Evolutionary conservation across 2,797 vertebrate genomes (phyloP), one percentile per base, ranked within the genome.

Genomic region (Lates japonicus): DNA sequence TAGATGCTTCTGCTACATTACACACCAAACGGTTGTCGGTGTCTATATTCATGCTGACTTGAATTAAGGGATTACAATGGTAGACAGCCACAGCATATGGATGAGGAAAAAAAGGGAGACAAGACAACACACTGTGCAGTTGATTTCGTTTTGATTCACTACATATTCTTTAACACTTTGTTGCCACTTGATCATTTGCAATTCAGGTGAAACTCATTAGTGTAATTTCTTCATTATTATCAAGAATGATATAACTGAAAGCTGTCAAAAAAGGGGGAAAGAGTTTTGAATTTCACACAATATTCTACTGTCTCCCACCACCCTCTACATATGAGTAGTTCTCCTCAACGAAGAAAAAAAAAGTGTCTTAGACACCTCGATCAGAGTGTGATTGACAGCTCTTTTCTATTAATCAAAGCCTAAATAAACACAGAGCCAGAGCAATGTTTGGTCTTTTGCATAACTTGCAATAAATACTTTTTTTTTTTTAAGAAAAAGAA

Each of bases 1-100:
- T 41, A 81, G 77, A 88, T 63, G 87, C 87, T 91, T 93, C 91
- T 91, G 91, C 89, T 92, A 89, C 87, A 93, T 93, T 93, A 90
- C 65, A 85, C 93, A 88, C 83, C 90, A 90, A 90, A 89, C 25
- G 76, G 63, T 81, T 82, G 86, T 82, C 79, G 85, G 71, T 81
- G 81, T 84, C 84, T 83, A 74, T 74, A 85, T 82, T 90, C 87
- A 82, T 72, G 81, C 80, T 78, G 83, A 77, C 63, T 86, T 84
- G 57, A 90, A 87, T 60, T 58, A 70, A 81, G 62, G 78, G 82
- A 86, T 88, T 83, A 89, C 62, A 60, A 70, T 49, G 57, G 68
- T 62, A 55, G 70, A 78, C 69, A 61, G 78, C 41, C 52, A 19
- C 35, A 66, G 80, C 70, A 76, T 78, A 82, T 70, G 74, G 85